Evolutionary conservation across 2,888 invertebrate species (phyloP).

Genomic region (Callinectes sapidus): DNA sequence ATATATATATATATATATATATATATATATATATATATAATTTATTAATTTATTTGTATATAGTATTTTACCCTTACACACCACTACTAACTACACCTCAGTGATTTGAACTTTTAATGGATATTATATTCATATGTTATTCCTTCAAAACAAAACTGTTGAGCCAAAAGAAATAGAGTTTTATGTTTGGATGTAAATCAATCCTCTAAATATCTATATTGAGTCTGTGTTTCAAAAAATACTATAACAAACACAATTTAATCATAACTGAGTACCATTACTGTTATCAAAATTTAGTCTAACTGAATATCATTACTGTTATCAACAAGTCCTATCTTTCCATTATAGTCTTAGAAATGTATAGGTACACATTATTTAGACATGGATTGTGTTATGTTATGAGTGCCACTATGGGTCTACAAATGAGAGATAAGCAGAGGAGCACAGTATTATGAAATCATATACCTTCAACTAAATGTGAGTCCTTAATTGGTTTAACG

Average conservation of each 20-base stretch:
- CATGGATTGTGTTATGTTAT: background rate
- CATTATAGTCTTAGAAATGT: background rate
- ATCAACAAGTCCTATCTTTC: background rate
- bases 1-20: background rate
- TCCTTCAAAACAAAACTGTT: constrained; percentile 31
- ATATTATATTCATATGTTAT: constrained; percentile 2
- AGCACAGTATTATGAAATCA: background rate
- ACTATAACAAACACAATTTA: background rate
- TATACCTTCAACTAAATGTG: background rate
- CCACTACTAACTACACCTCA: constrained; percentile 34
- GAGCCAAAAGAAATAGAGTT: background rate
- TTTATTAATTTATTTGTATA: background rate
- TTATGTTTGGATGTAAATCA: background rate
- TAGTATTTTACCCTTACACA: constrained; percentile 16
- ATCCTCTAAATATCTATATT: background rate
- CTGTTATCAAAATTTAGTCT: background rate
- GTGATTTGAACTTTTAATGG: constrained; percentile 42
- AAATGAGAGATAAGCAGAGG: background rate
- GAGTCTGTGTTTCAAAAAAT: background rate
- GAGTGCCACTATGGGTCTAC: background rate
- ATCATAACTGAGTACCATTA: background rate
- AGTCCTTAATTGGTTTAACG: background rate
- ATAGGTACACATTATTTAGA: background rate
- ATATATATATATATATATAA: too few species aligned
- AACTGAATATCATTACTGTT: background rate